phyloP scores from a whole-genome alignment of 2,888 invertebrate species.

The Microdon myrmicae region DNA sequence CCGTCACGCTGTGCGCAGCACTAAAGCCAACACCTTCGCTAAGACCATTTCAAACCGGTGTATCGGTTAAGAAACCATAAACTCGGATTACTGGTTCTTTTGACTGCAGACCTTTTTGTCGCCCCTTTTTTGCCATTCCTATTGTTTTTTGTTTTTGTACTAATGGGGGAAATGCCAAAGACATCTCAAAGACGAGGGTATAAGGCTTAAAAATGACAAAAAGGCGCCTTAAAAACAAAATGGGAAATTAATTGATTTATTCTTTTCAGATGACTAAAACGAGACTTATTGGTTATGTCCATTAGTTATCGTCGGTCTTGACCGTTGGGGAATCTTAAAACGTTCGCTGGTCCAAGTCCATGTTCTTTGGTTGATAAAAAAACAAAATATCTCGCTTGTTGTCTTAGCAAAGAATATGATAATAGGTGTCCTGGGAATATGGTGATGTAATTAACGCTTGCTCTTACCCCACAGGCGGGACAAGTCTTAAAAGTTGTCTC shows the following conservation, averaged over 20 bases:
- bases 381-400: too few species aligned
- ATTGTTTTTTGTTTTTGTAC: conserved; percentile 1
- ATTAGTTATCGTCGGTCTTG: conserved; percentile 42
- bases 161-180: conserved; percentile 44
- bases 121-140: too few species aligned
- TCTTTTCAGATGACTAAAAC: conserved; percentile 43
- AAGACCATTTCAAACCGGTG: too few species aligned
- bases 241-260: conserved; percentile 50
- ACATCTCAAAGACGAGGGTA: conserved; percentile 40
- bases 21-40: too few species aligned
- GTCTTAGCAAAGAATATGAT: conserved; percentile 17
- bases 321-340: conserved; percentile 28
- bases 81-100: conserved; percentile 30
- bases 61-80: conserved; percentile 2
- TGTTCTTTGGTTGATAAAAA: conserved; percentile 28
- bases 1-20: too few species aligned
- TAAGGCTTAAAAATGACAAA: conserved; percentile 11
- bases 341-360: conserved; percentile 35
- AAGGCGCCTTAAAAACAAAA: conserved; percentile 19
- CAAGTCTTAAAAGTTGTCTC: conserved; percentile 24
- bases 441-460: conserved; percentile 50
- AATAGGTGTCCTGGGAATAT: conserved; percentile 43
- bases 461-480: conserved; percentile 11
- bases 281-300: conserved; percentile 48
- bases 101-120: conserved; percentile 8